Base-by-base conservation (phyloP, 2,888 invertebrate species). In the Scelioninae gen. 2 region DNA sequence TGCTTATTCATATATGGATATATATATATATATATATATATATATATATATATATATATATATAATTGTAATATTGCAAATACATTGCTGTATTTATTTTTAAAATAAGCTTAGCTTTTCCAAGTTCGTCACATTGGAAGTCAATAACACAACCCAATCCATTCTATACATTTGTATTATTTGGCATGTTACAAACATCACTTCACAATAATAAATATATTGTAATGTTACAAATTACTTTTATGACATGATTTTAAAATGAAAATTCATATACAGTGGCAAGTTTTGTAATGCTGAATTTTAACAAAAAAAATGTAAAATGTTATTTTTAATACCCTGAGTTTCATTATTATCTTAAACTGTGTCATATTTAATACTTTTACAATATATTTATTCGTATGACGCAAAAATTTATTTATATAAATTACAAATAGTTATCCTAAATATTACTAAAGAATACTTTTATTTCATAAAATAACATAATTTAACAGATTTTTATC, bases 31-130 rank as follows among this genome's bases (percentile, higher is more conserved):
- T n/a, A n/a, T n/a, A n/a, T n/a, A n/a, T n/a, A n/a, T n/a, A n/a
- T n/a, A n/a, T n/a, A n/a, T n/a, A n/a, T n/a, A 18, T n/a, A 31
- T 9, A 28, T 39, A 16, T 37, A 25, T 37, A 37, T 48, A 60
- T 25, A 60, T 33, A 39, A 48, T 60, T 48, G 60, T 25, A 35
- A 43, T 60, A 48, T 48, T 48, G 60, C 37, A 37, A 60, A 60
- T 46, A 37, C 25, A 22, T n/a, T 22, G 46, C 22, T 22, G n/a
- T 35, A 46, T 39, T 48, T 25, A 37, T 19, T 35, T 11, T n/a
- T n/a, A n/a, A n/a, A 10, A 61, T 11, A 19, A 61, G 48, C 19
- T 48, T 37, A 37, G 4, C 3, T 11, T 22, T 7, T 9, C 11
- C n/a, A 22, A 46, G 16, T 57, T 43, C 5, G 22, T 45, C 35